These are phyloP conservation scores for Ridgeia piscesae DNA, from an alignment of 1,140 invertebrate species.

Conservation along the genomic window DNA sequence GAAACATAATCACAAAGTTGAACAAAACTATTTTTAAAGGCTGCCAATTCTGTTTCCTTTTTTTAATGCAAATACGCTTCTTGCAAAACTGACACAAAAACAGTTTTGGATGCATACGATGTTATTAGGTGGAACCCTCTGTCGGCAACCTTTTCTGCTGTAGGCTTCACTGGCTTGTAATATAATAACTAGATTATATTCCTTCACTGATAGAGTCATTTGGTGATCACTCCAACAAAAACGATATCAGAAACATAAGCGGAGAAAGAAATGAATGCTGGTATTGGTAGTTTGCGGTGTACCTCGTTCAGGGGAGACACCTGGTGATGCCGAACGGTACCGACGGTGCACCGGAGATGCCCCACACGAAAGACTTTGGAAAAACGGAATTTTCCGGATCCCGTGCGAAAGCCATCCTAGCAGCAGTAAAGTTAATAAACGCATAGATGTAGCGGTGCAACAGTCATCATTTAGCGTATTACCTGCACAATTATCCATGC, in stretches of 20 bases:
- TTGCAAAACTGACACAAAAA: too few species aligned
- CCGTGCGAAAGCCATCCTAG: conserved; percentile 11
- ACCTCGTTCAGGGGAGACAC: background rate
- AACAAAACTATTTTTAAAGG: too few species aligned
- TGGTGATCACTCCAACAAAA: background rate
- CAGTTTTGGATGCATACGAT: too few species aligned
- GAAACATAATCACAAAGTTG: too few species aligned
- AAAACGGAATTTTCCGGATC: conserved; percentile 16
- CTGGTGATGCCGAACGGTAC: conserved; percentile 7
- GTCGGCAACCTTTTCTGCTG: too few species aligned
- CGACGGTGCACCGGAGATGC: conserved; percentile 14
- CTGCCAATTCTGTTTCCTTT: too few species aligned
- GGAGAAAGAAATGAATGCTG: background rate
- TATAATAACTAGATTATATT: background rate
- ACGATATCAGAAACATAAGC: background rate
- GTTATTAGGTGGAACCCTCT: too few species aligned
- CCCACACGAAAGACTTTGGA: conserved; percentile 14
- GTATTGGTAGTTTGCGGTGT: conserved; percentile 11
- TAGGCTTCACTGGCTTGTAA: background rate
- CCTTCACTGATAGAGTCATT: background rate
- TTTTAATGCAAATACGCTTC: too few species aligned
- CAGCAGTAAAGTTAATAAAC: conserved; percentile 3
- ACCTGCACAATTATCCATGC: too few species aligned
- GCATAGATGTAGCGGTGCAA: background rate
- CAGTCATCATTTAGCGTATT: background rate